phyloP scores from a whole-genome alignment of 2,888 invertebrate genomes.

The Crocallis elinguaria region DNA sequence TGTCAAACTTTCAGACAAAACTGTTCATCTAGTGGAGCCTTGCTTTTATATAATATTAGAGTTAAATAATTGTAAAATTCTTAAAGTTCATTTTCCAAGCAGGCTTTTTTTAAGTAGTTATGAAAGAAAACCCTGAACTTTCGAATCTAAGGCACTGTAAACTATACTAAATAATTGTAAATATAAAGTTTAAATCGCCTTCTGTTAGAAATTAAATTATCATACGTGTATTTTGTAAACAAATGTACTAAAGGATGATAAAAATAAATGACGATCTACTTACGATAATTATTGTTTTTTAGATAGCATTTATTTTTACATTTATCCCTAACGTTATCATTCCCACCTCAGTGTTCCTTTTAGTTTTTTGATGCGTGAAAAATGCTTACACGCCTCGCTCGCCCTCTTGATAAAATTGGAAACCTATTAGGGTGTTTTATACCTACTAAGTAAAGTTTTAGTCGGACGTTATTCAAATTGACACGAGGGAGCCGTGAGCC shows the following conservation, averaged over 20 bases:
- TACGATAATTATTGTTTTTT: not conserved
- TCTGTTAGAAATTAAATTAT: not conserved
- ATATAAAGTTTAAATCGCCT: not conserved
- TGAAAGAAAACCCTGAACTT: too few relatives aligned
- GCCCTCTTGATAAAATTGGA: conserved; percentile 59
- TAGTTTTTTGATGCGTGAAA: conserved; percentile 52
- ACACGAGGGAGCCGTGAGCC: conserved; percentile 54
- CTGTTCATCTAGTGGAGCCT: too few relatives aligned
- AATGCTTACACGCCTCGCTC: conserved; percentile 51
- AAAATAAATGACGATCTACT: not conserved
- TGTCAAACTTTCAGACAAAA: too few relatives aligned
- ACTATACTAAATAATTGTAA: not conserved
- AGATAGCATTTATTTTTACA: too few relatives aligned
- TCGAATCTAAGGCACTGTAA: too few relatives aligned
- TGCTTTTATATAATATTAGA: too few relatives aligned
- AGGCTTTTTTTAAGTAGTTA: too few relatives aligned
- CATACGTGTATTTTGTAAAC: not conserved
- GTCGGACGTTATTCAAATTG: conserved; percentile 67
- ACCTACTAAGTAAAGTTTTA: conserved; percentile 52
- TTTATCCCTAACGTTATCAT: conserved; percentile 12
- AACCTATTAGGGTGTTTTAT: conserved; percentile 59
- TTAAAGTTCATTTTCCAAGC: too few relatives aligned
- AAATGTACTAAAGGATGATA: not conserved
- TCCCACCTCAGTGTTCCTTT: conserved; percentile 40
- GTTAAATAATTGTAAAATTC: too few relatives aligned